These are phyloP conservation scores for Acrobasis suavella DNA, from an alignment of 2,888 invertebrate genomes.

Conservation along the genomic window DNA sequence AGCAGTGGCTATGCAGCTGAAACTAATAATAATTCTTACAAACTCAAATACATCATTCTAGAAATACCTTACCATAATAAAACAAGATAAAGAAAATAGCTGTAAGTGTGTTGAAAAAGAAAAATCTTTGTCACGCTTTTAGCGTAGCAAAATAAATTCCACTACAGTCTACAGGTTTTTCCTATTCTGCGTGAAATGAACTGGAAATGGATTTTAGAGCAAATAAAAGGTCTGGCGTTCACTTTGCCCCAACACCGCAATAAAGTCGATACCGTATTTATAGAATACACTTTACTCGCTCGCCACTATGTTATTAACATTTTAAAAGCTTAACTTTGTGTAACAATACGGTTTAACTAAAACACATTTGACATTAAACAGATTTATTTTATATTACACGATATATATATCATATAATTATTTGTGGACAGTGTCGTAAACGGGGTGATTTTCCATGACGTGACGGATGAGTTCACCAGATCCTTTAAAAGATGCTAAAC, in stretches of 20 bases:
- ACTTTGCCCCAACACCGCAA: neutral
- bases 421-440: neutral
- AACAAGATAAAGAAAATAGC: no score
- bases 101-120: no score
- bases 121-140: neutral
- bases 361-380: neutral
- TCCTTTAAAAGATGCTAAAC: slow-evolving; percentile 15
- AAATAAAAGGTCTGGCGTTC: slow-evolving; percentile 1
- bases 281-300: neutral
- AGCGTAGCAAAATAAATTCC: slow-evolving; percentile 1
- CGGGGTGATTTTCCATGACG: slow-evolving; percentile 7
- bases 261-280: neutral
- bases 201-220: neutral
- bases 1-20: no score
- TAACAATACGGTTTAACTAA: neutral
- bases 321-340: neutral
- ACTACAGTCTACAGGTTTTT: neutral
- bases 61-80: no score
- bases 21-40: no score
- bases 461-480: slow-evolving; percentile 17
- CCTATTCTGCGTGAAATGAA: neutral
- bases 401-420: neutral
- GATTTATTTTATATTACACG: neutral
- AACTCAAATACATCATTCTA: no score
- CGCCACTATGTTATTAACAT: neutral